Evolutionary conservation across 2,888 invertebrate species (phyloP), one percentile per base, ranked within the genome.

Genomic region (Drosophila villosipedis): DNA sequence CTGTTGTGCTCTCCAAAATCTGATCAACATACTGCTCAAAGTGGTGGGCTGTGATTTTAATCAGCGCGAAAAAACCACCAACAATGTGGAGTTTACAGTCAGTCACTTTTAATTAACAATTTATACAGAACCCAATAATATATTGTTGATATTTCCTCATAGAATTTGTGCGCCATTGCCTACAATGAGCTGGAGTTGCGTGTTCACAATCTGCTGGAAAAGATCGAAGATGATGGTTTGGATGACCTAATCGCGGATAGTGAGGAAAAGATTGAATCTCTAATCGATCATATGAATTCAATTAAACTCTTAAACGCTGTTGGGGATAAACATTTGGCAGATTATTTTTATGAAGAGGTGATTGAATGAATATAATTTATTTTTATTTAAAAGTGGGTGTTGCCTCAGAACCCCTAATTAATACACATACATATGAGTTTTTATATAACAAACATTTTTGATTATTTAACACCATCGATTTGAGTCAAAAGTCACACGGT

Each of bases 1-100:
- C 25, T 91, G 91, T 33, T 84, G 89, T 37, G 80, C 81, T 9
- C 52, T 86, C 1, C 80, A 83, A 35, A 91, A 92, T 68, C 66
- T 91, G 3, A 67, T 73, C 2, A 91, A 92, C 52, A 84, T 83
- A 57, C 66, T 92, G 47, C 57, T 92, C 52, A 89, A 84, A 37
- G 10, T 92, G 28, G 55, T 92, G 33, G 88, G 90, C n/a, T 69
- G 71, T 52, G 91, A 91, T 62, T 92, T 82, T 47, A 92, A 92
- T 70, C 67, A 60, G 10, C 83, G 84, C 14, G 53, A 57, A 12
- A 79, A 68, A 30, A 92, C 91, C 9, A 70, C 47, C 22, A 74
- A 76, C 3, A 91, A 79, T 66, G 61, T 71, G 3, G 90, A 91
- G 5, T 92, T 88, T 53, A 10, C 70, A 41, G 88, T 88, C 9